Conservation (phyloP, 2,797 vertebrate genomes). For the Bufotes viridis region DNA sequence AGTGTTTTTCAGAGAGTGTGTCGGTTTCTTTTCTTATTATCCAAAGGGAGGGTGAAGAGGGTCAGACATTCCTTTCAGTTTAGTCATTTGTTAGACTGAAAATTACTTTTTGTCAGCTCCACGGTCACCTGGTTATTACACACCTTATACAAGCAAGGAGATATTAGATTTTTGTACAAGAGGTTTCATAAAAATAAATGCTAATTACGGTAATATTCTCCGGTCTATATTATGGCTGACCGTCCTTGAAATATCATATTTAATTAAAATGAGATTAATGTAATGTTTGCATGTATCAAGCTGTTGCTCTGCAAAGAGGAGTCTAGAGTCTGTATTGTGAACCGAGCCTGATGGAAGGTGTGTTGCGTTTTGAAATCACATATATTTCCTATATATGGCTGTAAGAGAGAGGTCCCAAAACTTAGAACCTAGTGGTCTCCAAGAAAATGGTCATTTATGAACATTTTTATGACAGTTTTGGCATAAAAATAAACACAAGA, state of each 20-base stretch:
- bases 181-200: background rate
- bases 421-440: too few relatives aligned
- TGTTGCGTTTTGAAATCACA: too few relatives aligned
- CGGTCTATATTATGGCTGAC: background rate
- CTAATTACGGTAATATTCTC: too few relatives aligned
- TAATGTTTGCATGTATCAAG: background rate
- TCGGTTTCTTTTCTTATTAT: conserved; percentile 3
- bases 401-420: too few relatives aligned
- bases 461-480: too few relatives aligned
- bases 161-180: background rate
- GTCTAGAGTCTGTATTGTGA: background rate
- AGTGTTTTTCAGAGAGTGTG: background rate
- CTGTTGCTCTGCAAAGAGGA: too few relatives aligned
- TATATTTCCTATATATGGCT: too few relatives aligned
- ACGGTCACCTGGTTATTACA: background rate
- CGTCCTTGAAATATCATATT: background rate
- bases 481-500: too few relatives aligned
- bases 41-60: too few relatives aligned
- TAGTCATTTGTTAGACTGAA: conserved; percentile 1
- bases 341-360: background rate
- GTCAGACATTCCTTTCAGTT: conserved; percentile 17
- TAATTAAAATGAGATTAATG: background rate
- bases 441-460: too few relatives aligned
- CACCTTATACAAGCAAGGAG: background rate
- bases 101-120: conserved; percentile 3